Conservation (phyloP, 1,140 invertebrate genomes). For the Megathymus violae region DNA sequence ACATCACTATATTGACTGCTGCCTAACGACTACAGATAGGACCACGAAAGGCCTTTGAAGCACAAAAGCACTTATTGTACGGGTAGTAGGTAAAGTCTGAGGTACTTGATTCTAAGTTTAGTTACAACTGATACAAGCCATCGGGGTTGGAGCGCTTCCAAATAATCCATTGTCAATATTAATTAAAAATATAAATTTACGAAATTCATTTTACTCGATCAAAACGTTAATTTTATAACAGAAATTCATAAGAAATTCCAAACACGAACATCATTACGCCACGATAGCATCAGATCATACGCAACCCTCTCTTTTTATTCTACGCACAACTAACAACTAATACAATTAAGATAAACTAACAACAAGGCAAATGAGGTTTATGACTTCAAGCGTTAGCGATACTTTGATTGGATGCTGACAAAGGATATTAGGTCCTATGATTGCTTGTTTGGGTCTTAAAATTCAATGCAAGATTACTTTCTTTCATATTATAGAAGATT, state of each 20-base stretch:
- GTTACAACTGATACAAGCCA: too few species aligned
- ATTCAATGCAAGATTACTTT: too few species aligned
- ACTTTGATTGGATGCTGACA: not conserved
- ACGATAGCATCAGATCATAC: slow-evolving; percentile 14
- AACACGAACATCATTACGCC: slow-evolving; percentile 17
- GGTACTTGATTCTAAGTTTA: too few species aligned
- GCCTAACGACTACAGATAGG: too few species aligned
- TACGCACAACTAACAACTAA: slow-evolving; percentile 23
- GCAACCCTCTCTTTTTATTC: slow-evolving; percentile 17
- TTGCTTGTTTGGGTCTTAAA: not conserved
- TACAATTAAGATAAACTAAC: slow-evolving; percentile 32
- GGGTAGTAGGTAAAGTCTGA: too few species aligned
- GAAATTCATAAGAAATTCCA: slow-evolving; percentile 11
- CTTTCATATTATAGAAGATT: too few species aligned
- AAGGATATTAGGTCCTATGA: slow-evolving; percentile 4
- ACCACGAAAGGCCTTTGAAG: too few species aligned
- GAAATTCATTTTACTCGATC: not conserved
- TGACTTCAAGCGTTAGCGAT: slow-evolving; percentile 10
- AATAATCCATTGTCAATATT: too few species aligned
- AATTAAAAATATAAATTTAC: too few species aligned
- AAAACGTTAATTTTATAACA: not conserved
- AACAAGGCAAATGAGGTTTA: slow-evolving; percentile 31
- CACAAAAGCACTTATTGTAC: too few species aligned
- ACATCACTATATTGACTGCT: too few species aligned
- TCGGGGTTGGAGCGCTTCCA: too few species aligned